Conservation (phyloP, 2,888 invertebrate species). For the Amphimallon solstitiale region DNA sequence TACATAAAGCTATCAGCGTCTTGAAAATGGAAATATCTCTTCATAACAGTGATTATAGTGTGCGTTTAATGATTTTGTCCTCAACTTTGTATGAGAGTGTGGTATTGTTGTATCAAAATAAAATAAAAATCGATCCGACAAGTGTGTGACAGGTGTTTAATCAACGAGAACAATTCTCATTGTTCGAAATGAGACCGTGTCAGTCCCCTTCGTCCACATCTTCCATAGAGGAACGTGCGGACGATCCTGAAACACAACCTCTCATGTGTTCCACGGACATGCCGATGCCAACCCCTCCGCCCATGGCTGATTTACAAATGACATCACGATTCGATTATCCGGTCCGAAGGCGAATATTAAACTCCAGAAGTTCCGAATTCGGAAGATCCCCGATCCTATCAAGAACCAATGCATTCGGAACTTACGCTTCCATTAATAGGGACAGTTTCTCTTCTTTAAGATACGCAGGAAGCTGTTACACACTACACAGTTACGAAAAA, state of each 20-base stretch:
- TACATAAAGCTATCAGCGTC: no score
- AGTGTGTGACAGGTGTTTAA: slow-evolving; percentile 44
- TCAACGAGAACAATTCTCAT: slow-evolving; percentile 44
- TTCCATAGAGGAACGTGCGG: background rate
- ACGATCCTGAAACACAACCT: slow-evolving; percentile 37
- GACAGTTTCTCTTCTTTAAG: slow-evolving; percentile 21
- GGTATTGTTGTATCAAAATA: background rate
- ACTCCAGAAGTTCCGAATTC: slow-evolving; percentile 53
- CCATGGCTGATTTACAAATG: slow-evolving; percentile 61
- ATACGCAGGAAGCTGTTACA: slow-evolving; percentile 30
- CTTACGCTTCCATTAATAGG: slow-evolving; percentile 40
- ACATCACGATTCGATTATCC: slow-evolving; percentile 58
- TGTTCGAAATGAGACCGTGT: slow-evolving; percentile 48
- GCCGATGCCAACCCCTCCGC: slow-evolving; percentile 61
- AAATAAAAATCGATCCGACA: slow-evolving; percentile 37
- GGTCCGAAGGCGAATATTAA: slow-evolving; percentile 54
- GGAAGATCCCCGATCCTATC: slow-evolving; percentile 46
- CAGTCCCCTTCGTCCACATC: slow-evolving; percentile 43
- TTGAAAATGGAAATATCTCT: no score
- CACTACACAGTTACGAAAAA: slow-evolving; percentile 26
- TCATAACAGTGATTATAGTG: no score
- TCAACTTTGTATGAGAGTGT: no score
- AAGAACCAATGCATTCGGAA: slow-evolving; percentile 44
- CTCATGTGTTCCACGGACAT: slow-evolving; percentile 53
- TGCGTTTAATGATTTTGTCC: no score